Percentiles rank a stretch among this genome's conserved stretches.
Conservation (phyloP, 2,888 invertebrate species). For the Philereme transversata region DNA sequence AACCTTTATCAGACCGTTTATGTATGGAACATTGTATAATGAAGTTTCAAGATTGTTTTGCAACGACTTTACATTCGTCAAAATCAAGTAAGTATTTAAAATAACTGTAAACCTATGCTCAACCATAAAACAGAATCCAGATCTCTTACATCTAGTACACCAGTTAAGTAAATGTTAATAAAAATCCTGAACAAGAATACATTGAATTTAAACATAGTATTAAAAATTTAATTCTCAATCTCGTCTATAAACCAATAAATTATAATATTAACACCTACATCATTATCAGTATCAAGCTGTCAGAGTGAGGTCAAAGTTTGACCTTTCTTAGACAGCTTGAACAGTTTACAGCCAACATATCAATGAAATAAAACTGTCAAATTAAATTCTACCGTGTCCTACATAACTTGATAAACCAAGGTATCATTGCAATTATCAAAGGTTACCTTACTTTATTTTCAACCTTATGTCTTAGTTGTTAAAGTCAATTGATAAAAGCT, state of each 20-base stretch:
- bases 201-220: background rate
- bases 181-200: background rate
- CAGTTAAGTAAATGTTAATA: too few relatives aligned
- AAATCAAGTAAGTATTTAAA: too few relatives aligned
- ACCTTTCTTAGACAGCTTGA: constrained; percentile 40
- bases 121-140: too few relatives aligned
- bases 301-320: constrained; percentile 11
- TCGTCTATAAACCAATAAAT: constrained; percentile 29
- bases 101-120: too few relatives aligned
- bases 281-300: constrained; percentile 8
- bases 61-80: too few relatives aligned
- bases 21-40: too few relatives aligned
- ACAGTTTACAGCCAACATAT: constrained; percentile 43
- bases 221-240: constrained; percentile 35
- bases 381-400: constrained; percentile 47
- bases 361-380: constrained; percentile 48
- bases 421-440: background rate
- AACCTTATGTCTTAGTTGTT: constrained; percentile 4
- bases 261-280: constrained; percentile 26
- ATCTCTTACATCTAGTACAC: too few relatives aligned
- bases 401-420: constrained; percentile 34
- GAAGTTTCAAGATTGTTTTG: too few relatives aligned
- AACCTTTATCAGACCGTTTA: too few relatives aligned
- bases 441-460: background rate
- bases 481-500: background rate